phyloP scores from a whole-genome alignment of 1,140 invertebrate genomes.

The Bradynema listronoti region DNA sequence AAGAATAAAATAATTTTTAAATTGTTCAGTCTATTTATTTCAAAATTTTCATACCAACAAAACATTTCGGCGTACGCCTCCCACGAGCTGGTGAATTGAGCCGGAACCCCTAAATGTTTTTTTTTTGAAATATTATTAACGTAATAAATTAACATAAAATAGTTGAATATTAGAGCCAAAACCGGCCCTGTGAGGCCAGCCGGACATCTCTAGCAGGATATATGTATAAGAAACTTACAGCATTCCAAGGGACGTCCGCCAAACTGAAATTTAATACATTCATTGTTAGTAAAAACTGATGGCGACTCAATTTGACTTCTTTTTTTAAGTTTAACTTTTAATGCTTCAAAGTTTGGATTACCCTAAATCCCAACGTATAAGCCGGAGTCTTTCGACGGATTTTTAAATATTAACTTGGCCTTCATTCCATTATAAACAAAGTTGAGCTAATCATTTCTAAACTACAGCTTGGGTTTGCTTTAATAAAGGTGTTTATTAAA shows the following conservation, averaged over 20 bases:
- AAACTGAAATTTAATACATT: constrained; percentile 31
- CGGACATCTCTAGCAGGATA: neutral
- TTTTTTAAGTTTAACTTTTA: too few species aligned
- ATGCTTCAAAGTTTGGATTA: too few species aligned
- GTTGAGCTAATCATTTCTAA: too few species aligned
- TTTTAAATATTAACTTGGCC: too few species aligned
- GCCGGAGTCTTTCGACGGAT: too few species aligned
- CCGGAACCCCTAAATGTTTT: constrained; percentile 26
- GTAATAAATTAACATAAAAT: too few species aligned
- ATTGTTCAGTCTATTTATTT: neutral
- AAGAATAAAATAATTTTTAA: constrained; percentile 9
- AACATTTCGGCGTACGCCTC: constrained; percentile 59
- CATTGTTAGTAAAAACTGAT: neutral
- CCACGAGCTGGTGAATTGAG: constrained; percentile 56
- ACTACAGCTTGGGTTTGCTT: too few species aligned
- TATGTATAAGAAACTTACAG: constrained; percentile 23
- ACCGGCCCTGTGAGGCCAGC: neutral
- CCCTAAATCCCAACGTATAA: too few species aligned
- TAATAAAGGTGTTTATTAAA: too few species aligned
- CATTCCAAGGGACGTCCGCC: constrained; percentile 58
- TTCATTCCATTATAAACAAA: too few species aligned
- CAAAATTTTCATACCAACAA: constrained; percentile 43
- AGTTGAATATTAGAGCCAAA: too few species aligned
- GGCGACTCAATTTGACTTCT: too few species aligned
- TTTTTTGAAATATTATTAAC: constrained; percentile 3